Evolutionary conservation across 1,140 invertebrate species (phyloP).

Genomic region (Argopecten irradians): DNA sequence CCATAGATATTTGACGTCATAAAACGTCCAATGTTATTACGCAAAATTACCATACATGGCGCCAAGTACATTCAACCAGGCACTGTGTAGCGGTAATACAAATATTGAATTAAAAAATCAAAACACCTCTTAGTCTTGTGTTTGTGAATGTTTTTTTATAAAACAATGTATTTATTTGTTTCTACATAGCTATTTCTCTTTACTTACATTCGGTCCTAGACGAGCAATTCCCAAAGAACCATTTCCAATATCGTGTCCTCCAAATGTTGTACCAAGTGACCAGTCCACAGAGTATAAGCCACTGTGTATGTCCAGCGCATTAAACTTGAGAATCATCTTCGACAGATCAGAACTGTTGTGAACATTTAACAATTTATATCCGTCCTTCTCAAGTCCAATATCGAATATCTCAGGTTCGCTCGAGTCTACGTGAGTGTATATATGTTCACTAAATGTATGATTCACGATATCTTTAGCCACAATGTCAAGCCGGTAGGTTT

Average conservation of each 20-base stretch:
- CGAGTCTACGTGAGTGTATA: constrained; percentile 54
- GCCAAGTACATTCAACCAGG: too few relatives aligned
- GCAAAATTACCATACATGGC: too few relatives aligned
- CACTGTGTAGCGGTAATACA: too few relatives aligned
- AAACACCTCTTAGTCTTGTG: background rate
- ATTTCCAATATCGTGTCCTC: constrained; percentile 27
- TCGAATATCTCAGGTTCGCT: constrained; percentile 48
- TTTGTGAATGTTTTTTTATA: background rate
- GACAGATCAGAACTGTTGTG: constrained; percentile 58
- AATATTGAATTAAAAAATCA: too few relatives aligned
- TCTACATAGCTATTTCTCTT: too few relatives aligned
- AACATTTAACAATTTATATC: constrained; percentile 46
- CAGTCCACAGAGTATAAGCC: constrained; percentile 50
- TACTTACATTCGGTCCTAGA: constrained; percentile 29
- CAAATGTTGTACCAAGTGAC: constrained; percentile 38
- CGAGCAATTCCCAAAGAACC: constrained; percentile 29
- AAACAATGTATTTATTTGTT: too few relatives aligned
- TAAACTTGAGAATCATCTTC: constrained; percentile 56
- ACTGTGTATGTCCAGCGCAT: constrained; percentile 58
- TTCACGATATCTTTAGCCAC: constrained; percentile 50
- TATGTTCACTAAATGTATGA: constrained; percentile 42
- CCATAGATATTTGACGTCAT: background rate
- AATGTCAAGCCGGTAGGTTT: constrained; percentile 50
- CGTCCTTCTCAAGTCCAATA: constrained; percentile 45
- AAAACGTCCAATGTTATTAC: too few relatives aligned